A percentile compares a stretch with the other conserved stretches of the same genome.
phyloP scores from a whole-genome alignment of 1,140 invertebrate species.

The Neodiprion pinetum region DNA sequence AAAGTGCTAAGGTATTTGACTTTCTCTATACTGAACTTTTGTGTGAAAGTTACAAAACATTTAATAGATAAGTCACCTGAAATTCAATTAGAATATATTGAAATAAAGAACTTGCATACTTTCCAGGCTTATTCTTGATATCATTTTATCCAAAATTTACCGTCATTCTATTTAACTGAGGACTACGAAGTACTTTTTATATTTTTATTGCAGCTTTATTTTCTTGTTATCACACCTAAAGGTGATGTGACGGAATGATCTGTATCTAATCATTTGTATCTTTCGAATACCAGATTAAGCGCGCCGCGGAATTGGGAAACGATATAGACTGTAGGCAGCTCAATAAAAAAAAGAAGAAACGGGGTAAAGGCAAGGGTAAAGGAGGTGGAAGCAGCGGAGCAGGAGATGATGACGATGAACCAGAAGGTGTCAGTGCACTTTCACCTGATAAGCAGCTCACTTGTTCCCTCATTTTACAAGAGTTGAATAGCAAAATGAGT shows the following conservation, averaged over 20 bases:
- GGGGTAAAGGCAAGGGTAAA: slow-evolving; percentile 61
- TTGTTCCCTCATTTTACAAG: slow-evolving; percentile 71
- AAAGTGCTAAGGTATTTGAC: slow-evolving; percentile 53
- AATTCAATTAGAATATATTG: too few relatives aligned
- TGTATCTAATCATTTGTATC: too few relatives aligned
- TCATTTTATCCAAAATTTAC: too few relatives aligned
- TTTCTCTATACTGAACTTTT: slow-evolving; percentile 18
- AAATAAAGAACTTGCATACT: too few relatives aligned
- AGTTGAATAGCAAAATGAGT: slow-evolving; percentile 76
- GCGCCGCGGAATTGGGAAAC: slow-evolving; percentile 59
- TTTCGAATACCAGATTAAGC: slow-evolving; percentile 50
- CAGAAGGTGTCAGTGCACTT: slow-evolving; percentile 61
- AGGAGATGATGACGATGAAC: slow-evolving; percentile 66
- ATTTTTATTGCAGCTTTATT: too few relatives aligned
- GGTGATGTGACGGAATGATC: too few relatives aligned
- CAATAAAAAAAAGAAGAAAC: slow-evolving; percentile 61
- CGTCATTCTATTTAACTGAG: too few relatives aligned
- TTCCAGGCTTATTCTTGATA: too few relatives aligned
- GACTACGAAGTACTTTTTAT: too few relatives aligned
- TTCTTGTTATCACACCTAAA: too few relatives aligned
- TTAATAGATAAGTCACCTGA: background rate
- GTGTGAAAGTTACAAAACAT: slow-evolving; percentile 16
- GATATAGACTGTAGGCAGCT: slow-evolving; percentile 60
- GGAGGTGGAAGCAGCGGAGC: slow-evolving; percentile 51
- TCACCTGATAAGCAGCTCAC: slow-evolving; percentile 65